phyloP scores from a whole-genome alignment of 2,888 invertebrate genomes.

The Malthinus seriepunctatus region DNA sequence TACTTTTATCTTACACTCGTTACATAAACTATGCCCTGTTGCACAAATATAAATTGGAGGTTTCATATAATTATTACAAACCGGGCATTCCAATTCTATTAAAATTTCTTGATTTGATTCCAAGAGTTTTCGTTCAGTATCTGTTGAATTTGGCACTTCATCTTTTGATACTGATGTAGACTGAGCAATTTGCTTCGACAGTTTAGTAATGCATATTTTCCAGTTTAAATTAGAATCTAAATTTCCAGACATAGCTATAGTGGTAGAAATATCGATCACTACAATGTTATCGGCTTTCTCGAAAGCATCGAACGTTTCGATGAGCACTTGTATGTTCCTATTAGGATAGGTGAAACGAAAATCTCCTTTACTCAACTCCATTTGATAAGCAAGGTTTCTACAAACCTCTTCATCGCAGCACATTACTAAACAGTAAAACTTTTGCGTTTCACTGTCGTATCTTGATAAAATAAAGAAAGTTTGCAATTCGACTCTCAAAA shows the following conservation, averaged over 20 bases:
- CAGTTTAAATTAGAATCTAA: slow-evolving; percentile 9
- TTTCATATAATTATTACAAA: too few relatives aligned
- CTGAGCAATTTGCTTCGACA: neutral
- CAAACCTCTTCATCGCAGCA: slow-evolving; percentile 6
- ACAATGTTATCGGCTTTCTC: slow-evolving; percentile 21
- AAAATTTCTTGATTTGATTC: slow-evolving; percentile 5
- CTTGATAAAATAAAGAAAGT: slow-evolving; percentile 38
- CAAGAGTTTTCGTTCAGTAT: slow-evolving; percentile 3
- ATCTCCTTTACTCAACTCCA: slow-evolving; percentile 29
- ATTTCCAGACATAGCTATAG: slow-evolving; percentile 15
- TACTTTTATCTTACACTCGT: slow-evolving; percentile 7
- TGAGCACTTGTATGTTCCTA: too few relatives aligned
- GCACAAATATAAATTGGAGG: slow-evolving; percentile 14
- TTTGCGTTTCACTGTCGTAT: slow-evolving; percentile 28
- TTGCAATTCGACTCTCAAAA: slow-evolving; percentile 39
- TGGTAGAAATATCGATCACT: slow-evolving; percentile 12
- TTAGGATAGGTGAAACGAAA: too few relatives aligned
- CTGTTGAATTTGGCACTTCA: neutral
- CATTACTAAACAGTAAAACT: slow-evolving; percentile 14
- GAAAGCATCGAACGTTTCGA: too few relatives aligned
- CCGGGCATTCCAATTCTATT: too few relatives aligned
- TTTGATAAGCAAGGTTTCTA: slow-evolving; percentile 22
- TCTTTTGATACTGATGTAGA: neutral
- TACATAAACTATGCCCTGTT: slow-evolving; percentile 14
- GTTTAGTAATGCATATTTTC: slow-evolving; percentile 19